A percentile compares a stretch with the other conserved stretches of the same genome.
Evolutionary conservation across 2,113 vertebrate genomes (phyloP).

Genomic region (Nicator chloris): DNA sequence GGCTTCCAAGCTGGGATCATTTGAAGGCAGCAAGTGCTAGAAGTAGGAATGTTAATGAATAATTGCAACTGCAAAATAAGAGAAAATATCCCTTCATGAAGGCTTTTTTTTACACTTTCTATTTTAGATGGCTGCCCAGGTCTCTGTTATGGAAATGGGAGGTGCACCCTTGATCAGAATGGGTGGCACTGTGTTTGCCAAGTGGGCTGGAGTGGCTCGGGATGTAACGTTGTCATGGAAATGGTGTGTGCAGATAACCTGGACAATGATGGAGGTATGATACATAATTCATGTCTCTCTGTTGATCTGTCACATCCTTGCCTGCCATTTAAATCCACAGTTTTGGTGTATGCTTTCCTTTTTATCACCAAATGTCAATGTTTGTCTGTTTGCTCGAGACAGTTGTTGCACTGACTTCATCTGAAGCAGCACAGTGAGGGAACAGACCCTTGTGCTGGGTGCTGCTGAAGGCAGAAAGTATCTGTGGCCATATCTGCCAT

Average conservation of each 20-base stretch:
- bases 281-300: background rate
- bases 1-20: background rate
- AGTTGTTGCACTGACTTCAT: background rate
- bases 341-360: background rate
- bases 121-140: slow-evolving; percentile 91
- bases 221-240: slow-evolving; percentile 97
- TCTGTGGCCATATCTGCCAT: background rate
- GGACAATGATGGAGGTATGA: slow-evolving; percentile 95
- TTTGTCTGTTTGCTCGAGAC: background rate
- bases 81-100: background rate
- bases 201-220: slow-evolving; percentile 93
- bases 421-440: background rate
- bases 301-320: background rate
- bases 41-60: background rate
- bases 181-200: slow-evolving; percentile 98
- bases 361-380: background rate
- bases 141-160: slow-evolving; percentile 94
- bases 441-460: background rate
- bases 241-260: slow-evolving; percentile 93
- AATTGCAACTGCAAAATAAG: background rate
- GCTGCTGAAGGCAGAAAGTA: background rate
- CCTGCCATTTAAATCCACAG: background rate
- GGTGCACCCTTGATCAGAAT: slow-evolving; percentile 96
- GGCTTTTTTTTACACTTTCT: background rate
- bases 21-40: background rate